Evolutionary conservation across 2,797 vertebrate genomes (phyloP).

Genomic region (Galago senegalensis): DNA sequence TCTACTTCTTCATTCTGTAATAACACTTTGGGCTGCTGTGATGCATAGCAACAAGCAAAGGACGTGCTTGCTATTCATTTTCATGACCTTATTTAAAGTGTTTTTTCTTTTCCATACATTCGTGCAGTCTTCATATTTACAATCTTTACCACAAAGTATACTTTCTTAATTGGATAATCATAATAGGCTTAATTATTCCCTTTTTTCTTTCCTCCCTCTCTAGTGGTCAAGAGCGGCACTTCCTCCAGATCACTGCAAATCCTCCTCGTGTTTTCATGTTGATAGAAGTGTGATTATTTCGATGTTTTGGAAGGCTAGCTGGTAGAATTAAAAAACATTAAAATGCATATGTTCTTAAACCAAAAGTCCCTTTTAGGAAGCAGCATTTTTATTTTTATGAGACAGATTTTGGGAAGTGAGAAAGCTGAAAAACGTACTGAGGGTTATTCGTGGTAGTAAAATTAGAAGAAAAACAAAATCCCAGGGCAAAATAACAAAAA

Average conservation of each 20-base stretch:
- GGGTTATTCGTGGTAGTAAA: slow-evolving; percentile 12
- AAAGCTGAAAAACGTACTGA: slow-evolving; percentile 19
- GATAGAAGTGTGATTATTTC: neutral
- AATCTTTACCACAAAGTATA: neutral
- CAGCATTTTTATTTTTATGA: neutral
- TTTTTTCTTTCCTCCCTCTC: neutral
- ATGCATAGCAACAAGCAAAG: neutral
- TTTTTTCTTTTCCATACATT: neutral
- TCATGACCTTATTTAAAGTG: neutral
- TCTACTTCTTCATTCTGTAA: neutral
- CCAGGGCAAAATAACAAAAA: neutral
- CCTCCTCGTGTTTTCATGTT: neutral
- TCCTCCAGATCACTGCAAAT: neutral
- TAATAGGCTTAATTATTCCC: neutral
- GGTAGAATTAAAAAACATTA: neutral
- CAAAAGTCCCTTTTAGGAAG: neutral
- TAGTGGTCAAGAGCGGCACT: neutral
- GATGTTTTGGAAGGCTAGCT: neutral
- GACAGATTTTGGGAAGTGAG: slow-evolving; percentile 12
- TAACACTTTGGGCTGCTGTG: neutral
- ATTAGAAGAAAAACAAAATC: slow-evolving; percentile 20
- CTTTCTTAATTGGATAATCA: neutral
- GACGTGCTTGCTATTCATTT: neutral
- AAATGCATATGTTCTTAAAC: neutral
- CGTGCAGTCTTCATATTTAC: neutral